Evolutionary conservation across 2,888 invertebrate genomes (phyloP).

Genomic region (Lingula anatina): DNA sequence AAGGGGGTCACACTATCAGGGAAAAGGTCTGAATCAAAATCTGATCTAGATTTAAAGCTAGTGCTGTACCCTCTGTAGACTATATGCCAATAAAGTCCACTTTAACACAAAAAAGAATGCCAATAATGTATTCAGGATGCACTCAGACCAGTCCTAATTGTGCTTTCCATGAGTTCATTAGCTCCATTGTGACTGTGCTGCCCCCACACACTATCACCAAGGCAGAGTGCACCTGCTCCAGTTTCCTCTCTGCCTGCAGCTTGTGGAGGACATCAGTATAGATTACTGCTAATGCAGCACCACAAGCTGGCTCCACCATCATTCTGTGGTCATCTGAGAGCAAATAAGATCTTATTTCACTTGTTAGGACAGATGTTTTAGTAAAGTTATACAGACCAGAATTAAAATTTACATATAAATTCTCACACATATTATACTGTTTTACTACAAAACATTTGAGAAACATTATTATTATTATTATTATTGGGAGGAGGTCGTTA

Average conservation of each 20-base stretch:
- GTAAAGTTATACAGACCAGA: neutral
- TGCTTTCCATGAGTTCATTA: slow-evolving; percentile 55
- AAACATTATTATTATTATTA: neutral
- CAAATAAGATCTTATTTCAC: slow-evolving; percentile 2
- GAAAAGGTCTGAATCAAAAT: no score
- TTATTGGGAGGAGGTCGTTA: neutral
- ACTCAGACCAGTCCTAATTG: slow-evolving; percentile 42
- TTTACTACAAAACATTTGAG: no score
- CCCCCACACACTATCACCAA: slow-evolving; percentile 58
- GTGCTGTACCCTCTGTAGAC: no score
- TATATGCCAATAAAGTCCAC: no score
- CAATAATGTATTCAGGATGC: no score
- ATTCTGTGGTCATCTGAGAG: slow-evolving; percentile 54
- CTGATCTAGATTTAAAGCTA: no score
- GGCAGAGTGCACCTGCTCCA: slow-evolving; percentile 35
- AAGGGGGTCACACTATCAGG: no score
- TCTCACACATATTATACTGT: no score
- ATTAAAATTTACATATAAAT: no score
- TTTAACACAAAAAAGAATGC: no score
- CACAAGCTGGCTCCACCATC: slow-evolving; percentile 57
- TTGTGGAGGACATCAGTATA: slow-evolving; percentile 47
- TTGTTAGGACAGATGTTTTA: neutral
- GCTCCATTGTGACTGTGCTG: slow-evolving; percentile 59
- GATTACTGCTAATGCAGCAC: slow-evolving; percentile 53
- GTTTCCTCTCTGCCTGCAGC: slow-evolving; percentile 34